Evolutionary conservation across 2,888 invertebrate species (phyloP).

Genomic region (Philereme transversata): DNA sequence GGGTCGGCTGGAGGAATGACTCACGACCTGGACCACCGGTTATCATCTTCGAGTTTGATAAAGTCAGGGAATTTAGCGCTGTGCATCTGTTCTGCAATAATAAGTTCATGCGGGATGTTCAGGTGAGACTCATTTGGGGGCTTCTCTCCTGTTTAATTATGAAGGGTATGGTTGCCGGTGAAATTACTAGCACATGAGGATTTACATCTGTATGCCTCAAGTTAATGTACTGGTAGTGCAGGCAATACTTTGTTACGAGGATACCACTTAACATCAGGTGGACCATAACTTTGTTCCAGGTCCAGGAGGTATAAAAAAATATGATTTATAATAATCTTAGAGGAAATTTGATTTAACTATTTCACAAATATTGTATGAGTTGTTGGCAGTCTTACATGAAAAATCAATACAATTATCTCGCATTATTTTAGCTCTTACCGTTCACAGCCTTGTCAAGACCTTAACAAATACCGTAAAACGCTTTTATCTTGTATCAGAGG

Average conservation of each 20-base stretch:
- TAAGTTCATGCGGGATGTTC: slow-evolving; percentile 92
- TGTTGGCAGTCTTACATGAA: neutral
- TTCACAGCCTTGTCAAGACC: neutral
- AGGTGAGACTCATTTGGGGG: slow-evolving; percentile 75
- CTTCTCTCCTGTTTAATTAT: too few relatives aligned
- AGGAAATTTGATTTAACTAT: too few relatives aligned
- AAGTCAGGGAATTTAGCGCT: slow-evolving; percentile 92
- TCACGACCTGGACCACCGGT: slow-evolving; percentile 86
- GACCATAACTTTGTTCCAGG: too few relatives aligned
- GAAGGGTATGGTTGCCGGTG: too few relatives aligned
- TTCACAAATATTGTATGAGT: too few relatives aligned
- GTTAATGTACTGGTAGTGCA: too few relatives aligned
- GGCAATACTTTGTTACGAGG: too few relatives aligned
- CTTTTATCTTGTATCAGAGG: slow-evolving; percentile 53
- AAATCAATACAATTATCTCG: neutral
- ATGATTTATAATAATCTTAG: too few relatives aligned
- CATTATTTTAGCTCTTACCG: neutral
- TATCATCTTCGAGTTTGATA: slow-evolving; percentile 92
- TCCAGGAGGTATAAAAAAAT: too few relatives aligned
- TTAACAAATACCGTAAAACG: neutral
- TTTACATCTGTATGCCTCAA: too few relatives aligned
- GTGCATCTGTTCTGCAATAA: slow-evolving; percentile 94
- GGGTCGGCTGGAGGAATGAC: slow-evolving; percentile 96
- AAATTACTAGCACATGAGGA: too few relatives aligned
- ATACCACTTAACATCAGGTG: too few relatives aligned